Evolutionary conservation across 2,797 vertebrate species (phyloP).

Genomic region (Gadopsis bispinosus): DNA sequence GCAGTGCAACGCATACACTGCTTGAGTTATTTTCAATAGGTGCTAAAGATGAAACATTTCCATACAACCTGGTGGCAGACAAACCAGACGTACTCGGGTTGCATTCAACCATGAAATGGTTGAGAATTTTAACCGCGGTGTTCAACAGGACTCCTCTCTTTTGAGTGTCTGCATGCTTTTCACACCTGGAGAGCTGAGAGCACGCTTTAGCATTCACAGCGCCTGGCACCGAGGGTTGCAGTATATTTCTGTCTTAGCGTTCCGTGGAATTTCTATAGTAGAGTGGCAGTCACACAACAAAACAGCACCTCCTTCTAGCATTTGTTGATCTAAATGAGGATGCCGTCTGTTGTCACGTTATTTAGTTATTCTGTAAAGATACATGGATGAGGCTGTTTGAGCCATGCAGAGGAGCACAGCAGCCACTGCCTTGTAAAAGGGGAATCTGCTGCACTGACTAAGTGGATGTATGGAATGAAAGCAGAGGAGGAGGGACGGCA

Average conservation of each 20-base stretch:
- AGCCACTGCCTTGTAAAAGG: slow-evolving; percentile 1
- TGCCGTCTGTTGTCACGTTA: slow-evolving; percentile 7
- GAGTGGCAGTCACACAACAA: slow-evolving; percentile 11
- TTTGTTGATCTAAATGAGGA: slow-evolving; percentile 14
- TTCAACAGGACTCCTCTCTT: slow-evolving; percentile 27
- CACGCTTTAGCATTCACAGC: slow-evolving; percentile 3
- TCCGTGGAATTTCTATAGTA: slow-evolving; percentile 1
- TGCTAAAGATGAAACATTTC: neutral
- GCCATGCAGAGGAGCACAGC: slow-evolving; percentile 30
- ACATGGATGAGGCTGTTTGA: neutral
- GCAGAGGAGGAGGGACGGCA: slow-evolving; percentile 60
- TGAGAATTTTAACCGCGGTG: slow-evolving; percentile 10
- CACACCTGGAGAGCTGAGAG: slow-evolving; percentile 46
- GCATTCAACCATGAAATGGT: slow-evolving; percentile 19
- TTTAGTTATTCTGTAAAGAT: slow-evolving; percentile 18
- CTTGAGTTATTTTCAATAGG: neutral
- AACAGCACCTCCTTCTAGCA: slow-evolving; percentile 6
- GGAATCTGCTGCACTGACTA: slow-evolving; percentile 37
- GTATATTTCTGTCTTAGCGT: slow-evolving; percentile 21
- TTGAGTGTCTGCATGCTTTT: slow-evolving; percentile 33
- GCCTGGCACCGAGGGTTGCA: slow-evolving; percentile 16
- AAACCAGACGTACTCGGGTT: neutral
- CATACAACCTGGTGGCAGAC: neutral
- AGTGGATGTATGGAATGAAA: slow-evolving; percentile 46
- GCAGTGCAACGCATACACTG: neutral